Evolutionary conservation across 2,113 vertebrate species (phyloP).

Genomic region (Phoenicopterus ruber): DNA sequence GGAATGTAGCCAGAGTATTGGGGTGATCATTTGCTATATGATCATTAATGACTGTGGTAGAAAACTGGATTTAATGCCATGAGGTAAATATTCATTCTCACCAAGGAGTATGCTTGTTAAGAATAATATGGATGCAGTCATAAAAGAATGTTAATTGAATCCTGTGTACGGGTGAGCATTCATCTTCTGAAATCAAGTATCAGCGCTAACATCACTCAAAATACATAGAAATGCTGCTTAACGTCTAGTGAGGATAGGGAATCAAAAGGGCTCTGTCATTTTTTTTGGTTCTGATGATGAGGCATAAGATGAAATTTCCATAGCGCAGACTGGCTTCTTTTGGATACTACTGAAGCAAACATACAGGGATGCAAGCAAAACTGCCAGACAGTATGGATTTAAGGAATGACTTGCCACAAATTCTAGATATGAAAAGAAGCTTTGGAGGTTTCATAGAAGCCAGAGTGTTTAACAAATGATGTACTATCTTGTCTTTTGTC

Average conservation of each 20-base stretch:
- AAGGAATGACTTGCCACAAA: background rate
- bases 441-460: background rate
- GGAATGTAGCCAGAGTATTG: constrained; percentile 44
- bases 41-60: constrained; percentile 46
- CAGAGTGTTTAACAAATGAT: background rate
- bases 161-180: background rate
- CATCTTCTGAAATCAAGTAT: constrained; percentile 29
- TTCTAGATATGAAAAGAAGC: background rate
- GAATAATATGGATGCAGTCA: constrained; percentile 37
- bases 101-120: constrained; percentile 34
- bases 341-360: background rate
- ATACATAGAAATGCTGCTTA: background rate
- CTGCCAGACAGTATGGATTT: background rate
- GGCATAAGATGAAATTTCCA: background rate
- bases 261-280: background rate
- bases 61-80: constrained; percentile 45
- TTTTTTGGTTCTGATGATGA: background rate
- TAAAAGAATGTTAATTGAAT: constrained; percentile 51
- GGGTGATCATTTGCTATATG: constrained; percentile 45
- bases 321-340: background rate
- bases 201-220: background rate
- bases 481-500: background rate
- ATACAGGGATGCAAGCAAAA: background rate
- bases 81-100: constrained; percentile 50
- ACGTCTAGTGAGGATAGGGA: background rate